Evolutionary conservation across 2,797 vertebrate genomes (phyloP).

Genomic region (Pyrocephalus nanus): DNA sequence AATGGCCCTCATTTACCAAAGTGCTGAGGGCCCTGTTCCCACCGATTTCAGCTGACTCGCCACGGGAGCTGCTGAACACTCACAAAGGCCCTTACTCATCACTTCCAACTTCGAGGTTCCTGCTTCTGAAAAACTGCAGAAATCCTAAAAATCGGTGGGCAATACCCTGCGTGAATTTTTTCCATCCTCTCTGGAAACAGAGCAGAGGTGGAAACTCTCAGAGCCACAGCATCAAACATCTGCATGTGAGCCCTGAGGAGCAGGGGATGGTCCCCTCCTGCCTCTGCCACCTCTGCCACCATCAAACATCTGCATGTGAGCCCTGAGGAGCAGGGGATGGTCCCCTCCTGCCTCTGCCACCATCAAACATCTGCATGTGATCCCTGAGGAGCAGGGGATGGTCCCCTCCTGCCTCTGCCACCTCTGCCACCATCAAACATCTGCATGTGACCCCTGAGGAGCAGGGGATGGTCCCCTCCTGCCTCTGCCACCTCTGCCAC

Average conservation of each 20-base stretch:
- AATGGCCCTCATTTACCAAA: constrained; percentile 44
- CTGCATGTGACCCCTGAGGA: too few species aligned
- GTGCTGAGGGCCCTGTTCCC: constrained; percentile 11
- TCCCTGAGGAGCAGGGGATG: too few species aligned
- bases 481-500: too few species aligned
- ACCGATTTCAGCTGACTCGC: constrained; percentile 12
- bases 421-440: too few species aligned
- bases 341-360: too few species aligned
- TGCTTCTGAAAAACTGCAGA: not conserved
- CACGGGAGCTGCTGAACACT: not conserved
- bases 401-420: too few species aligned
- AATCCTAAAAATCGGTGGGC: not conserved
- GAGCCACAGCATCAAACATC: not conserved
- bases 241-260: not conserved
- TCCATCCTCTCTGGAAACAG: not conserved
- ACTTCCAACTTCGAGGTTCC: not conserved
- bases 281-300: not conserved
- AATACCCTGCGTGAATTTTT: not conserved
- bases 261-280: not conserved
- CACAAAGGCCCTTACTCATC: not conserved
- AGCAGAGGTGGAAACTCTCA: not conserved
- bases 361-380: too few species aligned
- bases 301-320: too few species aligned
- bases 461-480: too few species aligned
- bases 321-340: too few species aligned